A percentile compares a stretch with the other conserved stretches of the same genome.
phyloP scores from a whole-genome alignment of 2,113 vertebrate species.

The Phrynosoma platyrhinos region DNA sequence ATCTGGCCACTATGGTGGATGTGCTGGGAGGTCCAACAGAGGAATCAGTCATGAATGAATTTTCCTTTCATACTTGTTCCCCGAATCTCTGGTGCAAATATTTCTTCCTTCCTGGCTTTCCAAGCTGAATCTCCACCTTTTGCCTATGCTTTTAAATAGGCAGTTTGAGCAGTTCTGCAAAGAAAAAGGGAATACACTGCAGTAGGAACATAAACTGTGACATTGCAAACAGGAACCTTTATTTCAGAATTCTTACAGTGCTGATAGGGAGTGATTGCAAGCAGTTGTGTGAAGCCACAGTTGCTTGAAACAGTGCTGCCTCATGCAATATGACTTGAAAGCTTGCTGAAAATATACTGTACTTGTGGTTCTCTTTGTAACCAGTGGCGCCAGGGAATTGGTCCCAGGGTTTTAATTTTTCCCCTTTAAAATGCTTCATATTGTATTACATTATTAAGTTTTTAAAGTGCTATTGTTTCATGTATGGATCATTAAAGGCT shows the following conservation, averaged over 20 bases:
- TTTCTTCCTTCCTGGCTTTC: conserved; percentile 55
- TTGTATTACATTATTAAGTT: conserved; percentile 57
- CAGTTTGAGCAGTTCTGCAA: conserved; percentile 35
- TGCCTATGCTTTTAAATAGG: conserved; percentile 27
- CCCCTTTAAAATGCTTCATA: conserved; percentile 41
- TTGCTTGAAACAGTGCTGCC: conserved; percentile 59
- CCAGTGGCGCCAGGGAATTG: conserved; percentile 63
- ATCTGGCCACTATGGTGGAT: neutral
- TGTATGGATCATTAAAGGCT: conserved; percentile 53
- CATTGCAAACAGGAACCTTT: conserved; percentile 32
- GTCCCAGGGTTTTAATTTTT: conserved; percentile 28
- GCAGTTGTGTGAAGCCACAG: conserved; percentile 11
- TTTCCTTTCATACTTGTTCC: conserved; percentile 41
- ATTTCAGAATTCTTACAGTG: conserved; percentile 38
- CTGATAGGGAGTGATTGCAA: conserved; percentile 12
- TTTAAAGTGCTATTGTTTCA: conserved; percentile 47
- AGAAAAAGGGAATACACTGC: neutral
- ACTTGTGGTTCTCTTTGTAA: conserved; percentile 73
- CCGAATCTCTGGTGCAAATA: conserved; percentile 31
- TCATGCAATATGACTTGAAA: conserved; percentile 48
- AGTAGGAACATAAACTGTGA: conserved; percentile 28
- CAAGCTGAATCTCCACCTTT: conserved; percentile 37
- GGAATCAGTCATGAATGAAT: neutral
- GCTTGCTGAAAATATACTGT: conserved; percentile 65
- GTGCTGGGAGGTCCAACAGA: neutral